Conservation (phyloP, 2,113 vertebrate genomes). For the Phycodurus eques region DNA sequence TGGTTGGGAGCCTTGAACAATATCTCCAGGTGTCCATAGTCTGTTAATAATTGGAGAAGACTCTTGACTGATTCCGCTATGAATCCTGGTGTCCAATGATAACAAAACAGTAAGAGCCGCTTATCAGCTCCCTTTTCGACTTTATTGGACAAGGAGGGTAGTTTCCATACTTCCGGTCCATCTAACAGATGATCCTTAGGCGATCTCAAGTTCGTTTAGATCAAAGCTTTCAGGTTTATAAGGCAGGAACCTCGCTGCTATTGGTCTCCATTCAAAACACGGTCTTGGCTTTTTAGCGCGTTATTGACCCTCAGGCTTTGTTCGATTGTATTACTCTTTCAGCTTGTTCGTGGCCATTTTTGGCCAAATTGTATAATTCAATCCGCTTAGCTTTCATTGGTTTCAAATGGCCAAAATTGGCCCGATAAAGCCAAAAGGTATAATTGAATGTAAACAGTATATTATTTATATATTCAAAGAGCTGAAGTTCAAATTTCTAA, state of each 20-base stretch:
- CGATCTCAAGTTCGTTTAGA: neutral
- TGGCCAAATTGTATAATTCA: no score
- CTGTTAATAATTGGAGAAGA: neutral
- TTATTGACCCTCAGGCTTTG: neutral
- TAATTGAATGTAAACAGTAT: no score
- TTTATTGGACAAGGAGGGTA: slow-evolving; percentile 2
- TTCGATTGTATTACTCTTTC: neutral
- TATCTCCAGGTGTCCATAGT: neutral
- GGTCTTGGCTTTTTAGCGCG: neutral
- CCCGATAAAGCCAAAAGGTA: no score
- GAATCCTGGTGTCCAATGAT: neutral
- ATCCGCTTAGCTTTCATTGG: no score
- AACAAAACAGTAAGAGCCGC: slow-evolving; percentile 1
- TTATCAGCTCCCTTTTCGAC: neutral
- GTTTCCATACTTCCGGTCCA: neutral
- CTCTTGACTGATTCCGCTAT: neutral
- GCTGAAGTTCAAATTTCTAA: no score
- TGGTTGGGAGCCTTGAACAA: neutral
- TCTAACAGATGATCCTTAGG: neutral
- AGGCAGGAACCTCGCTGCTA: neutral
- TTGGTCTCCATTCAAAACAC: neutral
- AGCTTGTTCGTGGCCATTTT: neutral
- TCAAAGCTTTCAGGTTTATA: neutral
- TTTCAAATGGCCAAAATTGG: no score
- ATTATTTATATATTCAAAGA: no score